These are phyloP conservation scores for Neosalanx taihuensis DNA, from an alignment of 2,797 vertebrate genomes.

Conservation along the genomic window DNA sequence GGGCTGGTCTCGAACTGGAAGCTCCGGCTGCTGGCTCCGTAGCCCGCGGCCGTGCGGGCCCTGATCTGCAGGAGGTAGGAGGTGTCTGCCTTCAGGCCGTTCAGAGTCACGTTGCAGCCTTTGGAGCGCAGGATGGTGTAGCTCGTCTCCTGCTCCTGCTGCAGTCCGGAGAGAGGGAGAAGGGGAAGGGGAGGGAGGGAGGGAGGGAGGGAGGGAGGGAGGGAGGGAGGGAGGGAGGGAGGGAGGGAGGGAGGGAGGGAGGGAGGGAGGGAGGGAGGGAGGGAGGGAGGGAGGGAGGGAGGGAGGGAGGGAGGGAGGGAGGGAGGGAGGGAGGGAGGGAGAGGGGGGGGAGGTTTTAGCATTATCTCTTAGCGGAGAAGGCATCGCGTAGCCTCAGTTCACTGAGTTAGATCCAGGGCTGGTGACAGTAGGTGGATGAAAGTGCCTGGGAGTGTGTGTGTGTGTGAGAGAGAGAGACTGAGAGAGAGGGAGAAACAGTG, in stretches of 20 bases:
- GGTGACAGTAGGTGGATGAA: background rate
- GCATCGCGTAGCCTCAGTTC: background rate
- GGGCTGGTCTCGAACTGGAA: constrained; percentile 98
- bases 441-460: too few species aligned
- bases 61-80: constrained; percentile 94
- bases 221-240: constrained; percentile 15
- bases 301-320: constrained; percentile 8
- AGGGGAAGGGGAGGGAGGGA: constrained; percentile 7
- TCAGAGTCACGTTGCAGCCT: constrained; percentile 92
- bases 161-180: constrained; percentile 40
- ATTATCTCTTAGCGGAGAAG: background rate
- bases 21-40: constrained; percentile 90
- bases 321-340: constrained; percentile 3
- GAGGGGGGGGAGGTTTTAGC: constrained; percentile 16
- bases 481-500: too few species aligned
- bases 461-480: too few species aligned
- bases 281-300: constrained; percentile 12
- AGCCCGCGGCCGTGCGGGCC: constrained; percentile 94
- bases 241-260: constrained; percentile 2
- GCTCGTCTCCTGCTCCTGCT: constrained; percentile 99
- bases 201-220: background rate
- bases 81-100: constrained; percentile 91
- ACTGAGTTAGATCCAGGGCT: background rate
- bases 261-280: constrained; percentile 8
- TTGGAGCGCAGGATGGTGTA: constrained; percentile 95